These are phyloP conservation scores for Pseudochirops corinnae DNA, from an alignment of 2,797 vertebrate species.

Conservation along the genomic window DNA sequence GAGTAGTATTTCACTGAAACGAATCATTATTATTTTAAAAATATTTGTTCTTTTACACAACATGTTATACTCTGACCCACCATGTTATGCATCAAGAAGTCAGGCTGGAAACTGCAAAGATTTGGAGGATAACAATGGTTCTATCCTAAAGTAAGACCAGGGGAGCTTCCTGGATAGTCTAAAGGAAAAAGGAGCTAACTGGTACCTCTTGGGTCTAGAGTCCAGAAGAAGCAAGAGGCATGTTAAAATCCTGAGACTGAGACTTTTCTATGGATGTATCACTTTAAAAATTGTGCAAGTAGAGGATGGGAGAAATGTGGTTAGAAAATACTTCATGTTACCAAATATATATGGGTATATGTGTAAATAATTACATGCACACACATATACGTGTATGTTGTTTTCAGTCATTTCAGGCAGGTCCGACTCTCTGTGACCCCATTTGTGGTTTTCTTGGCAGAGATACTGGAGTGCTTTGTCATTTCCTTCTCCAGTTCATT, in stretches of 20 bases:
- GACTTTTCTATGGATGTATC: not conserved
- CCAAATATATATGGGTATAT: not conserved
- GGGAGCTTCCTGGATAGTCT: not conserved
- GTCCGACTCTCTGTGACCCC: not conserved
- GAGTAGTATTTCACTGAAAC: constrained; percentile 25
- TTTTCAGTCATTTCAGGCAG: too few species aligned
- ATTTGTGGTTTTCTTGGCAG: not conserved
- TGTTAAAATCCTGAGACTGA: constrained; percentile 10
- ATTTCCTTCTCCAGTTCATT: not conserved
- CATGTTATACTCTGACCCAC: not conserved
- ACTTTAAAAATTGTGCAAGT: not conserved
- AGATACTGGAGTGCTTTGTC: not conserved
- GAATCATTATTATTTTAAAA: not conserved
- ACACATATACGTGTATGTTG: too few species aligned
- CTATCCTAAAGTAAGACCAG: not conserved
- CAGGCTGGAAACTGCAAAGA: constrained; percentile 22
- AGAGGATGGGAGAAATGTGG: not conserved
- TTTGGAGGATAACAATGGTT: constrained; percentile 4
- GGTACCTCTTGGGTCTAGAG: not conserved
- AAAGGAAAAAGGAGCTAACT: constrained; percentile 6
- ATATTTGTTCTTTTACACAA: not conserved
- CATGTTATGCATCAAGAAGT: constrained; percentile 5
- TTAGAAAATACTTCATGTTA: not conserved
- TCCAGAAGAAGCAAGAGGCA: not conserved
- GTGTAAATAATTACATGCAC: too few species aligned